Conservation (phyloP, 2,113 vertebrate species). For the Sylvietta virens region DNA sequence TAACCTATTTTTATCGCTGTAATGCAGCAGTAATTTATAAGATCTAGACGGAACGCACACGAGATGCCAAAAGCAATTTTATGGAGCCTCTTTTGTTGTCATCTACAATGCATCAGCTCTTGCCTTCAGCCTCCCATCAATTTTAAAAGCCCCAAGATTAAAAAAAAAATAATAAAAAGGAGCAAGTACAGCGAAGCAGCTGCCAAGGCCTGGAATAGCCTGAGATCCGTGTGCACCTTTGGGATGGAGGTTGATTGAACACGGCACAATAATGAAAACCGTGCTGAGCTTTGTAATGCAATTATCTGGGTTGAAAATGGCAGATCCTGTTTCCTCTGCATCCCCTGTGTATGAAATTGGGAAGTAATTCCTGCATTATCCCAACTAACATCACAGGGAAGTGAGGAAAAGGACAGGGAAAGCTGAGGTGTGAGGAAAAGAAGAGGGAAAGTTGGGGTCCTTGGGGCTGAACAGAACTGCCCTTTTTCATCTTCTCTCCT, state of each 20-base stretch:
- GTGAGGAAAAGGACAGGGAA: not conserved
- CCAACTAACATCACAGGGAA: not conserved
- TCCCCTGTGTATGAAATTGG: not conserved
- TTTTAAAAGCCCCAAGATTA: slow-evolving; percentile 31
- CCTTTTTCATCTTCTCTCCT: not conserved
- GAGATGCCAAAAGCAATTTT: slow-evolving; percentile 59
- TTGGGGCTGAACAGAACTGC: not conserved
- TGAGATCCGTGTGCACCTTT: not conserved
- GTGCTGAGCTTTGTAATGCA: not conserved
- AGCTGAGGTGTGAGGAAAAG: not conserved
- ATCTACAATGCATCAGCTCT: slow-evolving; percentile 45
- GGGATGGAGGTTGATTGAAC: not conserved
- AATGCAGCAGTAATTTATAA: slow-evolving; percentile 48
- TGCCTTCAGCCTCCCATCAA: slow-evolving; percentile 48
- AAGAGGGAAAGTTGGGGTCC: not conserved
- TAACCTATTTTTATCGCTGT: slow-evolving; percentile 42
- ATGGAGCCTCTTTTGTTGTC: slow-evolving; percentile 55
- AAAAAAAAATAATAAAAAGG: not conserved
- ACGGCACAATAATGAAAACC: not conserved
- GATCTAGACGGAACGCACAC: slow-evolving; percentile 30
- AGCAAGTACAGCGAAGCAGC: not conserved
- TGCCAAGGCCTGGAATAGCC: not conserved
- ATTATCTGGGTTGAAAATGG: not conserved
- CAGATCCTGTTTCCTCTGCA: not conserved
- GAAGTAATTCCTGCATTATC: not conserved